phyloP scores from a whole-genome alignment of 2,113 vertebrate species.

The Cottus gobio region DNA sequence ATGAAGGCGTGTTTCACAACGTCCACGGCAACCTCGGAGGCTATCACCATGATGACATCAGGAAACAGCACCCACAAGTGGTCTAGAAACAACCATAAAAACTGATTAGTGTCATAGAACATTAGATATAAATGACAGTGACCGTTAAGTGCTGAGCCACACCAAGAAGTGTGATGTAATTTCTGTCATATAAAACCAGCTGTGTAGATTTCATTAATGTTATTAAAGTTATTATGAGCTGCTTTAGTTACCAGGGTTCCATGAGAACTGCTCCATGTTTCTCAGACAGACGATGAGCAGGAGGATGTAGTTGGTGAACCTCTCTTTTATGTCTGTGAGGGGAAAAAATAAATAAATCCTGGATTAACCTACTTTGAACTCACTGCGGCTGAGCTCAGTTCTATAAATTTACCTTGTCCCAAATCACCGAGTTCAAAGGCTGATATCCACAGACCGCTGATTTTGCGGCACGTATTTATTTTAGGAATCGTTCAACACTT shows the following conservation, averaged over 20 bases:
- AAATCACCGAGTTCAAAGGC: constrained; percentile 37
- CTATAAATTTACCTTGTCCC: constrained; percentile 57
- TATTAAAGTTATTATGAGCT: background rate
- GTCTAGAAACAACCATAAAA: constrained; percentile 81
- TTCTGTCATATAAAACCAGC: background rate
- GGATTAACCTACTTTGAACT: constrained; percentile 74
- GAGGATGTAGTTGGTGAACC: constrained; percentile 97
- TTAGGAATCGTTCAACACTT: constrained; percentile 56
- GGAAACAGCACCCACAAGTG: constrained; percentile 98
- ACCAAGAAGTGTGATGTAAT: background rate
- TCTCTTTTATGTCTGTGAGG: constrained; percentile 96
- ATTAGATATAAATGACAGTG: background rate
- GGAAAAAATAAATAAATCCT: constrained; percentile 71
- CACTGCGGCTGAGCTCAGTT: constrained; percentile 30
- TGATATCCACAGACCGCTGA: background rate
- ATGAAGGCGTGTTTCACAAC: constrained; percentile 99
- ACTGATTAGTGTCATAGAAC: background rate
- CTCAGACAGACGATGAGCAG: constrained; percentile 97
- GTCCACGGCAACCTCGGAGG: constrained; percentile 95
- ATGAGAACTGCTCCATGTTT: constrained; percentile 99
- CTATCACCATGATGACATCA: constrained; percentile 97
- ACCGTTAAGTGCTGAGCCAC: background rate
- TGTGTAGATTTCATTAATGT: background rate
- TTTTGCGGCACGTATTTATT: background rate
- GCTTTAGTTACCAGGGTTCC: constrained; percentile 91